Conservation (phyloP, 2,888 invertebrate species). For the Pardosa pseudoannulata region DNA sequence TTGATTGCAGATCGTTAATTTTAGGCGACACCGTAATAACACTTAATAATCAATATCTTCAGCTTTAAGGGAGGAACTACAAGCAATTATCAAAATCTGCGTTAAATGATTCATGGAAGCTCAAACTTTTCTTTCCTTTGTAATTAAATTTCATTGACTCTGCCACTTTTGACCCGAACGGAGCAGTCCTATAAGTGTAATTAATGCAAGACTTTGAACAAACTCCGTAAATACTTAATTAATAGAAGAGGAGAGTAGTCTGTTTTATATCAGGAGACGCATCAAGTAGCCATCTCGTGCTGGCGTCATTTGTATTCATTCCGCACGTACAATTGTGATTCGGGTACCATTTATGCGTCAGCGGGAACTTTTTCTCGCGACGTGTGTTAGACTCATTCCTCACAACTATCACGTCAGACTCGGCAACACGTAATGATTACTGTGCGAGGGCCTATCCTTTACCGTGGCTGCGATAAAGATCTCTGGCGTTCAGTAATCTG, state of each 20-base stretch:
- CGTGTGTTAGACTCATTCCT: constrained; percentile 6
- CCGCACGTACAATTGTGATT: background rate
- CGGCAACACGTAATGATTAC: constrained; percentile 2
- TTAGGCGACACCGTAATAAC: no score
- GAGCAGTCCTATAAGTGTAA: no score
- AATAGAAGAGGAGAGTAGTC: background rate
- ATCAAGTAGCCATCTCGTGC: background rate
- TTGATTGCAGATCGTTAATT: no score
- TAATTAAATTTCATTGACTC: no score
- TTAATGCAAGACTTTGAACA: no score
- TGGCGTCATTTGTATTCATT: background rate
- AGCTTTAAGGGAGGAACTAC: no score
- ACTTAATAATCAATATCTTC: no score
- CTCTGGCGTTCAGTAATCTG: constrained; percentile 29
- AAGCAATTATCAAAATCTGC: no score
- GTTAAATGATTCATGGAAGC: no score
- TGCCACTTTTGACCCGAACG: no score
- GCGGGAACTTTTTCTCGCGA: background rate
- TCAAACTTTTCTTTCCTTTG: no score
- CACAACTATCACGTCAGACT: constrained; percentile 14
- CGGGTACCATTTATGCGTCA: background rate
- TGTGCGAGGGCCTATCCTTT: background rate
- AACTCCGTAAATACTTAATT: no score
- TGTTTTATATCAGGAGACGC: background rate
- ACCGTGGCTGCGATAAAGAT: constrained; percentile 29